These are phyloP conservation scores for Anaspis maculata DNA, from an alignment of 2,888 invertebrate genomes.

Conservation along the genomic window DNA sequence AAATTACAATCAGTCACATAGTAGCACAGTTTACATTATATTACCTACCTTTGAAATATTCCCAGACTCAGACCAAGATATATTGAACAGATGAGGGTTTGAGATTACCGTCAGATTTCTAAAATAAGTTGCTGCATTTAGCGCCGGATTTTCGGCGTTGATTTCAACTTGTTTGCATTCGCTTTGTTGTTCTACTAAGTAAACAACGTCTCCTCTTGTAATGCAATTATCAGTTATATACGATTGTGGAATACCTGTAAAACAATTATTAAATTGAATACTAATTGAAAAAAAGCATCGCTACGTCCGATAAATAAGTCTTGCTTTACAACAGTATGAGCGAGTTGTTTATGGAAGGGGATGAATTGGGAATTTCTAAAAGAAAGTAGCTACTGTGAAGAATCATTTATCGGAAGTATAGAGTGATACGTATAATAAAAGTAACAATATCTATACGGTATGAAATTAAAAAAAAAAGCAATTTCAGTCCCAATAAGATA, in stretches of 20 bases:
- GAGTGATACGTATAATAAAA: too few relatives aligned
- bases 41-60: slow-evolving; percentile 28
- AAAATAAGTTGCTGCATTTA: slow-evolving; percentile 36
- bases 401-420: too few relatives aligned
- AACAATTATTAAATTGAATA: slow-evolving; percentile 1
- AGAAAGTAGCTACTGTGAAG: too few relatives aligned
- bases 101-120: slow-evolving; percentile 29
- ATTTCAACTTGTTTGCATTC: slow-evolving; percentile 39
- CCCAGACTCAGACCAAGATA: slow-evolving; percentile 18
- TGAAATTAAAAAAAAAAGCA: not conserved
- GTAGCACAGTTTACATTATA: too few relatives aligned
- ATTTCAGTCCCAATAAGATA: slow-evolving; percentile 2
- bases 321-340: too few relatives aligned
- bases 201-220: slow-evolving; percentile 38
- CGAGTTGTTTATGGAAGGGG: too few relatives aligned
- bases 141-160: slow-evolving; percentile 25
- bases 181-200: slow-evolving; percentile 40
- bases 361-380: too few relatives aligned
- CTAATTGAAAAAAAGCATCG: slow-evolving; percentile 7
- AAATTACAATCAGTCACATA: slow-evolving; percentile 17
- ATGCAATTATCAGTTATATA: slow-evolving; percentile 34
- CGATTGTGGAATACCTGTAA: slow-evolving; percentile 29
- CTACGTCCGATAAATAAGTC: slow-evolving; percentile 1
- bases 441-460: too few relatives aligned
- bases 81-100: slow-evolving; percentile 8